Evolutionary conservation across 2,113 vertebrate species (phyloP), one percentile per base, ranked within the genome.

Genomic region (Centrocercus urophasianus): DNA sequence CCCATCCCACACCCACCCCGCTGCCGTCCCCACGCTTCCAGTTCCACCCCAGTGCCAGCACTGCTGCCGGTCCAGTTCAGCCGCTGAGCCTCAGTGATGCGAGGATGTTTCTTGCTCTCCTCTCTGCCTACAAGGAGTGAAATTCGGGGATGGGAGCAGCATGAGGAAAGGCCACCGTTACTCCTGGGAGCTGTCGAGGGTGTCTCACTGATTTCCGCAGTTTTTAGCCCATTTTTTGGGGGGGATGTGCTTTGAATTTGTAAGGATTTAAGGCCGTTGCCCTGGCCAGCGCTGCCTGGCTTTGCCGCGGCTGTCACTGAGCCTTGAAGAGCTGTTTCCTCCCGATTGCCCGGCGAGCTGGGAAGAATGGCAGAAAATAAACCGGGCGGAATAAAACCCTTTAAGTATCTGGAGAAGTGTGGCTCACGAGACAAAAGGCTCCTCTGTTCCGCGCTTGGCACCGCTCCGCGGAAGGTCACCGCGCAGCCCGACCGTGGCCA

Each of bases 371-470:
- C 30, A 47, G 81, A 48, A 48, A 88, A 94, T 48, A 76, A 89
- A 88, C 43, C 1, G 24, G 61, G 66, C 32, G 32, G 79, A 90
- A 93, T 66, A 59, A 85, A 92, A 63, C 86, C 50, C 67, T 69
- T 50, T 20, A 77, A 90, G 83, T 8, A 19, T 70, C 43, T 43
- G 86, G 86, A 59, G 66, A 63, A 63, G 79, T 3, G 38, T 65
- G 20, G 73, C 70, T 48, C 63, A 7, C 30, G 79, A 1, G 17
- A 93, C 71, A 90, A 93, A 95, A 93, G 86, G 50, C 78, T 83
- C 57, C 61, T 96, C 86, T 96, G 95, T 96, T 93, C 72, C 15
- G 59, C 2, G 1, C 10, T 83, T 96, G 93, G 95, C 95, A 90
- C 57, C 4, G 78, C 20, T 27, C 22, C 8, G 76, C 3, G 25